Evolutionary conservation across 2,113 vertebrate species (phyloP), one percentile per base, ranked within the genome.

Genomic region (Gymnorhina tibicen): DNA sequence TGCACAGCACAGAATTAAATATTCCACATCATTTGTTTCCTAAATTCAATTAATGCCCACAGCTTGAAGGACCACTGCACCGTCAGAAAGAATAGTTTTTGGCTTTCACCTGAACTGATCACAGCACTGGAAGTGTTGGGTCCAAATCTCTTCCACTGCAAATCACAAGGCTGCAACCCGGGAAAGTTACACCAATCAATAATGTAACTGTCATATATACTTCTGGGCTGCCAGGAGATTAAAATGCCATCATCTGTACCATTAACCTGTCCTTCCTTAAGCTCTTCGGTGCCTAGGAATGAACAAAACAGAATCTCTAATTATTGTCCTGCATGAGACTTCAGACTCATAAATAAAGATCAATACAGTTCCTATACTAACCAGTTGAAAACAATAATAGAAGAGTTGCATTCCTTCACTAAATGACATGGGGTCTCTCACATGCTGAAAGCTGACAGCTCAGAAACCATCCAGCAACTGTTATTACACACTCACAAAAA

Each of bases 101-200:
- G 7, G 26, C 46, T 89, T 93, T 98, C 80, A 98, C 98, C 97
- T 87, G 98, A 98, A 52, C 21, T 82, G 46, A 98, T 96, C 60
- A 97, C 24, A 50, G 95, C 95, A 42, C 82, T 92, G 39, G 98
- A 97, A 58, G 22, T 47, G 27, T 95, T 92, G 50, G 94, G 49
- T 46, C 87, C 96, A 35, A 98, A 91, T 23, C 67, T 97, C 33
- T 88, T 91, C 98, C 98, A 98, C 33, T 96, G 97, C 23, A 98
- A 89, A 41, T 96, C 93, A 93, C 98, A 98, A 44, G 66, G 59
- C 6, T 67, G 55, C 19, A 50, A 47, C 42, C 4, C 47, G 1
- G 95, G 95, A 4, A 87, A 84, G 44, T 96, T 95, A 76, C 96
- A 98, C 98, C 98, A 98, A 14, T 98, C 97, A 3, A 98, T 92